Conservation (phyloP, 2,113 vertebrate species). For the Caranx melampygus region DNA sequence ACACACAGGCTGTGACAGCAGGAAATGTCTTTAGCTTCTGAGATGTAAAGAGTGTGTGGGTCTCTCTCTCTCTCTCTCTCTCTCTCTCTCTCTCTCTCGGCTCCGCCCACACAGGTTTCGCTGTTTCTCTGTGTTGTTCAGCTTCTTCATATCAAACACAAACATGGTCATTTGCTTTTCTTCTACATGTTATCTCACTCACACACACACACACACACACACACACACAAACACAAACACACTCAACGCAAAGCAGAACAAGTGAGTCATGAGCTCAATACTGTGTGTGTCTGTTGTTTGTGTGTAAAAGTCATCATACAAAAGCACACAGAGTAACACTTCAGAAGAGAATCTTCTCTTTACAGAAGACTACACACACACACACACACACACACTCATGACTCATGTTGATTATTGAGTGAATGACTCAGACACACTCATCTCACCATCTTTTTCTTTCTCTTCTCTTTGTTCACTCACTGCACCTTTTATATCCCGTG, state of each 20-base stretch:
- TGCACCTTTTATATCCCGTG: constrained; percentile 19
- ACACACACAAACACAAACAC: not conserved
- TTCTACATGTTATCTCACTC: constrained; percentile 50
- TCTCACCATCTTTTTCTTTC: constrained; percentile 14
- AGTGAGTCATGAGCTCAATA: constrained; percentile 52
- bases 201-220: constrained; percentile 3
- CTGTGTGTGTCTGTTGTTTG: not conserved
- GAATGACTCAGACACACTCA: constrained; percentile 48
- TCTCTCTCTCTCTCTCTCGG: not conserved
- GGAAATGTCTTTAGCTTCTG: not conserved
- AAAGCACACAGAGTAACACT: not conserved
- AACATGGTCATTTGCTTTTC: constrained; percentile 42
- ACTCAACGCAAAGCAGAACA: not conserved
- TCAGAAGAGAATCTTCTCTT: constrained; percentile 15
- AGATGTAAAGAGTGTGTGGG: constrained; percentile 1
- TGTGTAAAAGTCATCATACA: constrained; percentile 22
- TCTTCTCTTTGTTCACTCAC: constrained; percentile 19
- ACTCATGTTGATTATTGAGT: constrained; percentile 49
- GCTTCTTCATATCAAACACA: constrained; percentile 56
- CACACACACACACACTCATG: constrained; percentile 35
- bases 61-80: too few species aligned
- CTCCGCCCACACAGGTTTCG: constrained; percentile 18
- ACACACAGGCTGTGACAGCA: constrained; percentile 11
- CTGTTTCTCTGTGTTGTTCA: constrained; percentile 9
- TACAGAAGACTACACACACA: constrained; percentile 23